Evolutionary conservation across 2,113 vertebrate species (phyloP).

Genomic region (Chamaetylas fuelleborni): DNA sequence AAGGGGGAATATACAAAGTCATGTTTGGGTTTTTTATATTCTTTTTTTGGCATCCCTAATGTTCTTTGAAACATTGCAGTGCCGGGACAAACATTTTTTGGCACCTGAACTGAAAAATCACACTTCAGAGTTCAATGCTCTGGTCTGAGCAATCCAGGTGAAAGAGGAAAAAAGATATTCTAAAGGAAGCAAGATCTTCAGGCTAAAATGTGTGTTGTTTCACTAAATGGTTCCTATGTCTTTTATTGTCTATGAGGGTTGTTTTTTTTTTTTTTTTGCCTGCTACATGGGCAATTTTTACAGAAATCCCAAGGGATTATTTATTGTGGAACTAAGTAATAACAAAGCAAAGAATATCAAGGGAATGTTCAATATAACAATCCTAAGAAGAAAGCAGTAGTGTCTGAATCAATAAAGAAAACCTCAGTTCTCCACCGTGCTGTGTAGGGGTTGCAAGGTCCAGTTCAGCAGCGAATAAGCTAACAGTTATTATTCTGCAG

Average conservation of each 20-base stretch:
- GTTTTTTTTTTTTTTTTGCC: not conserved
- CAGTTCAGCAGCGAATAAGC: constrained; percentile 15
- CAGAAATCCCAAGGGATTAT: not conserved
- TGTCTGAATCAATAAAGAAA: not conserved
- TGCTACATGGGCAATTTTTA: not conserved
- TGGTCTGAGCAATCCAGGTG: not conserved
- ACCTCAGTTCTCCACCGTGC: not conserved
- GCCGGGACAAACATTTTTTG: not conserved
- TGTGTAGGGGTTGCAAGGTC: constrained; percentile 2
- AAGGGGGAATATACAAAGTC: not conserved
- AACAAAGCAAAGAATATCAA: not conserved
- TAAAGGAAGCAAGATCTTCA: not conserved
- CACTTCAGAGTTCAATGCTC: not conserved
- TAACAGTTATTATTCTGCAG: constrained; percentile 22
- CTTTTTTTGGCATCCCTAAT: not conserved
- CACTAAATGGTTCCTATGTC: not conserved
- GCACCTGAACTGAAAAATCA: not conserved
- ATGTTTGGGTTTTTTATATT: not conserved
- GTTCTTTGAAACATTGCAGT: not conserved
- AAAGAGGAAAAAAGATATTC: not conserved
- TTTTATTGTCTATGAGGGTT: not conserved
- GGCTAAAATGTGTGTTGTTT: not conserved
- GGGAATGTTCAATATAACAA: not conserved
- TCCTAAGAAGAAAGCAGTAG: not conserved
- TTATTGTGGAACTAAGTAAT: not conserved